These are phyloP conservation scores for Cynodonichthys magdalenae DNA, from an alignment of 2,797 vertebrate genomes.

Conservation along the genomic window DNA sequence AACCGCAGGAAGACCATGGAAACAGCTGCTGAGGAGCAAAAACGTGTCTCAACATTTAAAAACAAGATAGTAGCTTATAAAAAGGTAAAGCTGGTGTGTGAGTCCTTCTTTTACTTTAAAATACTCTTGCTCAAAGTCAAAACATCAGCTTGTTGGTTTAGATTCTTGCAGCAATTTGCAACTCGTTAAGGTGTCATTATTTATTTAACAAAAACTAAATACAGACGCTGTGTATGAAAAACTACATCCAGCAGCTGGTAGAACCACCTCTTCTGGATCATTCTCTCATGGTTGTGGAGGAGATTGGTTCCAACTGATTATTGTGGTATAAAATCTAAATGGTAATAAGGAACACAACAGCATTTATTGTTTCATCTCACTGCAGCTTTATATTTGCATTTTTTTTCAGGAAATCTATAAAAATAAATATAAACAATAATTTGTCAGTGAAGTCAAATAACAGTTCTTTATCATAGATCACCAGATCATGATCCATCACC, in stretches of 20 bases:
- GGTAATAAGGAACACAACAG: background rate
- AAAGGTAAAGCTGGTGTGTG: background rate
- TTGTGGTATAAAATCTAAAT: too few relatives aligned
- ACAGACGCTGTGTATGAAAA: background rate
- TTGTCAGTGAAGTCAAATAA: background rate
- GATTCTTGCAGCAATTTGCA: background rate
- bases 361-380: background rate
- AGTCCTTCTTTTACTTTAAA: background rate
- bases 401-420: background rate
- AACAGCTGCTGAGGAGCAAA: constrained; percentile 3
- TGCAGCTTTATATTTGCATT: background rate
- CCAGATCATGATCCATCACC: background rate
- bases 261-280: too few relatives aligned
- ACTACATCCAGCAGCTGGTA: too few relatives aligned
- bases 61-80: background rate
- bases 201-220: background rate
- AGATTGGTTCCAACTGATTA: too few relatives aligned
- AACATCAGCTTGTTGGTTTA: too few relatives aligned
- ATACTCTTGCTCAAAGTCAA: background rate
- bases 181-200: background rate
- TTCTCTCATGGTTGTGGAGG: too few relatives aligned
- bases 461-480: background rate
- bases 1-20: constrained; percentile 16
- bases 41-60: background rate
- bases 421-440: background rate